Conservation (phyloP, 2,888 invertebrate genomes). For the Aelia acuminata region DNA sequence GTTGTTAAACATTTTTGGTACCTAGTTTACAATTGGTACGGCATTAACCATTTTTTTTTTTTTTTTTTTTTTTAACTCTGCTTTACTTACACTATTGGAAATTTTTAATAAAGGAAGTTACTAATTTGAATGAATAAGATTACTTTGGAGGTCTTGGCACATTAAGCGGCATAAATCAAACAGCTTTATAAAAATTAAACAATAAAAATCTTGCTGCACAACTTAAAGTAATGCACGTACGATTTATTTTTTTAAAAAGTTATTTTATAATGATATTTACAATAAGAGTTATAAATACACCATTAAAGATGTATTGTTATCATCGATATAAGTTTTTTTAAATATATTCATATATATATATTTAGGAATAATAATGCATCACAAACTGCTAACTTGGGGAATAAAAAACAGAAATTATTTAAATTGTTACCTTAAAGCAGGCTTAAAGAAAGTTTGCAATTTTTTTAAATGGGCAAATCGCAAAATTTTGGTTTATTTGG, state of each 20-base stretch:
- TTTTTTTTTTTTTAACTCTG: neutral
- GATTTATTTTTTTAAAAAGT: neutral
- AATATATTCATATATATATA: too few species aligned
- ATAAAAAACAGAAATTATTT: too few species aligned
- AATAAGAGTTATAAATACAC: neutral
- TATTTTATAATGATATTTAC: neutral
- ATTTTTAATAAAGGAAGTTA: neutral
- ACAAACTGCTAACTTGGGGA: too few species aligned
- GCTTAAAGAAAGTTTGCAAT: too few species aligned
- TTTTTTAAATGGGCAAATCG: too few species aligned
- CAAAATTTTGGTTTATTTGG: too few species aligned
- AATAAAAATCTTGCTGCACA: neutral
- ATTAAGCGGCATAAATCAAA: neutral
- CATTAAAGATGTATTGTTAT: too few species aligned
- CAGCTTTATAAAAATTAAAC: neutral
- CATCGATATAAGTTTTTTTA: too few species aligned
- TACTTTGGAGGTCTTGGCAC: neutral
- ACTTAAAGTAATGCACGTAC: neutral
- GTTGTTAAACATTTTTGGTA: neutral
- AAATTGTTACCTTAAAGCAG: too few species aligned
- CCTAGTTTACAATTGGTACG: neutral
- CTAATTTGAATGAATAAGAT: constrained; percentile 2
- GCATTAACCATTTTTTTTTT: neutral
- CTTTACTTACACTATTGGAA: neutral
- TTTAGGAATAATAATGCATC: too few species aligned